Evolutionary conservation across 2,888 invertebrate genomes (phyloP), one percentile per base, ranked within the genome.

Genomic region (Morinoia aosen): DNA sequence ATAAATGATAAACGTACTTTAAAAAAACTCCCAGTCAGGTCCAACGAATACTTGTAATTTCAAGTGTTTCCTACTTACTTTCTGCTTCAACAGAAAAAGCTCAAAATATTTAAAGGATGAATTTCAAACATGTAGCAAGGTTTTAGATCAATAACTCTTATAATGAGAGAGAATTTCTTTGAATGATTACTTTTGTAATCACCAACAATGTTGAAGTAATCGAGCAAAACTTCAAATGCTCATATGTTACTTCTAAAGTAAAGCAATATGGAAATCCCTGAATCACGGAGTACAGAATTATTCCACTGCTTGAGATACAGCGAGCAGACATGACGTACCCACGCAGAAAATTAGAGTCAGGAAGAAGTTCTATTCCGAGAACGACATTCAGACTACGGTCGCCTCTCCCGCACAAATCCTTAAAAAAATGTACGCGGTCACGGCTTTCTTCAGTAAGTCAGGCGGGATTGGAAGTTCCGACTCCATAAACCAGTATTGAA

Each of bases 401-500:
- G 76, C 25, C 76, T 76, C 90, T 90, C 40, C 90, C 48, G 90
- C 39, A 40, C 90, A 90, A 90, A 90, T 90, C 90, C 90, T 40
- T 39, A 48, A 90, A 90, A n/a, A 90, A 90, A 90, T 48, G 40
- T 48, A 40, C 90, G 90, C 14, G 93, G 56, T 56, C 57, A 57
- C 16, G 57, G 57, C 93, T 93, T 93, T 93, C 93, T 93, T 57
- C 33, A 93, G 57, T 57, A 93, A 93, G 57, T 93, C 93, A 93
- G 57, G 93, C 93, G 93, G 40, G 57, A 93, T 93, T 93, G 93
- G 57, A 93, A 57, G 58, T 93, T 93, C 57, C 57, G 56, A 93
- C 93, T 57, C 93, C 93, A 57, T 57, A 93, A 93, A 93, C 57
- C 93, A 93, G 93, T 48, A 93, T 90, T 90, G 90, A 90, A 90